Percentiles rank a stretch among this genome's conserved stretches.
phyloP scores from a whole-genome alignment of 1,140 invertebrate species.

The Temnothorax longispinosus region DNA sequence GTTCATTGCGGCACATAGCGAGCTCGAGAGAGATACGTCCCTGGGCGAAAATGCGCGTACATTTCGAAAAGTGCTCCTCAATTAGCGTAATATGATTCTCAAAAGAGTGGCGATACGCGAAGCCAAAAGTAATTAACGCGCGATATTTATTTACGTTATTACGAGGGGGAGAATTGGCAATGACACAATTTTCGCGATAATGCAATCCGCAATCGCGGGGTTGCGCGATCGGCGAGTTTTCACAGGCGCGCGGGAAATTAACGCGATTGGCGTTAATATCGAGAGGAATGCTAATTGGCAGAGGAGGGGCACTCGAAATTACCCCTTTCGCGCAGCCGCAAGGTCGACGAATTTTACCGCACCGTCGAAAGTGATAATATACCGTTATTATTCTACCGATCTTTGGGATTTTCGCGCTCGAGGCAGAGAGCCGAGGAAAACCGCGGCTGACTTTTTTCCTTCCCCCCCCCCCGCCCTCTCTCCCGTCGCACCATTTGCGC shows the following conservation, averaged over 20 bases:
- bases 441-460: background rate
- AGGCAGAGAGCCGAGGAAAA: constrained; percentile 1
- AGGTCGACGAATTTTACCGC: background rate
- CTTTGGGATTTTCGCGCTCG: background rate
- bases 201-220: background rate
- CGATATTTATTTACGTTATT: constrained; percentile 32
- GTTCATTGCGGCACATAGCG: background rate
- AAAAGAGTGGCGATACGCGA: background rate
- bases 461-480: too few relatives aligned
- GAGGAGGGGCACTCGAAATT: background rate
- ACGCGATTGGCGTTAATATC: constrained; percentile 11
- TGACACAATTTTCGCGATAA: constrained; percentile 19
- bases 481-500: background rate
- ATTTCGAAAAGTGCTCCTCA: background rate
- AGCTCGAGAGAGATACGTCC: background rate
- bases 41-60: background rate
- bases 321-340: background rate
- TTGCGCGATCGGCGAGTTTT: constrained; percentile 32
- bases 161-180: background rate
- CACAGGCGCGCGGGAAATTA: constrained; percentile 26
- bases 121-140: constrained; percentile 19
- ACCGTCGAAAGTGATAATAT: background rate
- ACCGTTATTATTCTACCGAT: background rate
- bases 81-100: constrained; percentile 28
- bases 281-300: constrained; percentile 11